phyloP scores from a whole-genome alignment of 2,888 invertebrate species.

The Hemicrepidius hirtus region DNA sequence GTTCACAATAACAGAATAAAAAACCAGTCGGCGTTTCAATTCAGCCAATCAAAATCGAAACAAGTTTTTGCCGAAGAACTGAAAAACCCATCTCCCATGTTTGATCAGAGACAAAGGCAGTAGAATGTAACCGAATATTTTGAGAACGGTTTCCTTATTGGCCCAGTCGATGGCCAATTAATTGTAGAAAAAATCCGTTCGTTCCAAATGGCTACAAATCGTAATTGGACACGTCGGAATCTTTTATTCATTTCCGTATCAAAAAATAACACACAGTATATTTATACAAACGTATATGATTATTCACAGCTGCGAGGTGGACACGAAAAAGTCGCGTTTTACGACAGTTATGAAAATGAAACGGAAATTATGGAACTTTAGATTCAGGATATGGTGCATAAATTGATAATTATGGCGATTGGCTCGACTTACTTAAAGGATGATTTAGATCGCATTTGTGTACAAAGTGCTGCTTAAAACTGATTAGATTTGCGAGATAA shows the following conservation, averaged over 20 bases:
- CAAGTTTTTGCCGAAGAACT: slow-evolving; percentile 61
- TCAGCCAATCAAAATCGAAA: slow-evolving; percentile 68
- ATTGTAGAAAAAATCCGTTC: slow-evolving; percentile 54
- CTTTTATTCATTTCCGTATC: slow-evolving; percentile 46
- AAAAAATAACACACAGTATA: slow-evolving; percentile 2
- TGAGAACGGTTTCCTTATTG: slow-evolving; percentile 61
- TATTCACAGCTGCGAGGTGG: slow-evolving; percentile 26
- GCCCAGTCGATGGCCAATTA: slow-evolving; percentile 61
- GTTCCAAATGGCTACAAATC: slow-evolving; percentile 58
- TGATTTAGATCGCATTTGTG: slow-evolving; percentile 37
- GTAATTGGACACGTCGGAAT: slow-evolving; percentile 58
- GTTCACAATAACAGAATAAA: slow-evolving; percentile 58
- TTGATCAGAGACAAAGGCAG: slow-evolving; percentile 57
- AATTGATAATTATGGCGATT: slow-evolving; percentile 20
- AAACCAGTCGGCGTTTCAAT: slow-evolving; percentile 70
- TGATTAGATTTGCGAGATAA: slow-evolving; percentile 35
- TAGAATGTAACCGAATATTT: slow-evolving; percentile 53
- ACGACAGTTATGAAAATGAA: slow-evolving; percentile 34
- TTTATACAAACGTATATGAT: background rate
- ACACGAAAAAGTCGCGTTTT: slow-evolving; percentile 1
- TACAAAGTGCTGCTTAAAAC: slow-evolving; percentile 35
- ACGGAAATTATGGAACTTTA: slow-evolving; percentile 20
- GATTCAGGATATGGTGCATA: slow-evolving; percentile 18
- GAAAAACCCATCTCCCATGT: slow-evolving; percentile 62
- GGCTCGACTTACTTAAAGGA: slow-evolving; percentile 21